Percentiles rank a stretch among this genome's conserved stretches.
phyloP scores from a whole-genome alignment of 2,113 vertebrate genomes.

The Gymnorhina tibicen region DNA sequence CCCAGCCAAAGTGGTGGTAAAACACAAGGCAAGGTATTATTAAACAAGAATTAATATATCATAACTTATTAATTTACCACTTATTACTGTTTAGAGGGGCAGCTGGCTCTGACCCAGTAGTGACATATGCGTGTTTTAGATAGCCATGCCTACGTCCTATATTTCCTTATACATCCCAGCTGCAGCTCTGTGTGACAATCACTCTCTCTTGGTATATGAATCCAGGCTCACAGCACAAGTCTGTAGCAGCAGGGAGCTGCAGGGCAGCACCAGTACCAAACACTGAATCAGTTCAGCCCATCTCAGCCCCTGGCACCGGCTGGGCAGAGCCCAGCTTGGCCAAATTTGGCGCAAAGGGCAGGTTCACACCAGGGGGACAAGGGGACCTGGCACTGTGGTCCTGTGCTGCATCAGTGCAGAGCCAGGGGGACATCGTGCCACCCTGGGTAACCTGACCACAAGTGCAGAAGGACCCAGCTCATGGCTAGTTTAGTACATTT shows the following conservation, averaged over 20 bases:
- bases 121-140: not conserved
- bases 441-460: not conserved
- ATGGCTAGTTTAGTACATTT: not conserved
- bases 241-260: not conserved
- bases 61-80: not conserved
- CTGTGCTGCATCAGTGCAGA: not conserved
- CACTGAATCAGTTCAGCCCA: not conserved
- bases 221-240: not conserved
- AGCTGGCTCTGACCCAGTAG: not conserved
- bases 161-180: not conserved
- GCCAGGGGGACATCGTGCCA: accelerated
- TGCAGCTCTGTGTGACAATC: not conserved
- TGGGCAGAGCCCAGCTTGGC: not conserved
- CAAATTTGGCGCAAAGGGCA: not conserved
- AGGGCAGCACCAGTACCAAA: not conserved
- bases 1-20: not conserved
- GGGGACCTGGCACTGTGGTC: no score
- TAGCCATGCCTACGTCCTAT: not conserved
- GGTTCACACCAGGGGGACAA: not conserved
- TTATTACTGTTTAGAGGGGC: not conserved
- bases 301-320: accelerated
- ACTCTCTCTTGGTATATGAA: not conserved
- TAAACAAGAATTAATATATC: not conserved
- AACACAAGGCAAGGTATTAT: not conserved
- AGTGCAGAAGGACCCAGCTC: not conserved